phyloP scores from a whole-genome alignment of 1,140 invertebrate genomes.

The Ostrea edulis region DNA sequence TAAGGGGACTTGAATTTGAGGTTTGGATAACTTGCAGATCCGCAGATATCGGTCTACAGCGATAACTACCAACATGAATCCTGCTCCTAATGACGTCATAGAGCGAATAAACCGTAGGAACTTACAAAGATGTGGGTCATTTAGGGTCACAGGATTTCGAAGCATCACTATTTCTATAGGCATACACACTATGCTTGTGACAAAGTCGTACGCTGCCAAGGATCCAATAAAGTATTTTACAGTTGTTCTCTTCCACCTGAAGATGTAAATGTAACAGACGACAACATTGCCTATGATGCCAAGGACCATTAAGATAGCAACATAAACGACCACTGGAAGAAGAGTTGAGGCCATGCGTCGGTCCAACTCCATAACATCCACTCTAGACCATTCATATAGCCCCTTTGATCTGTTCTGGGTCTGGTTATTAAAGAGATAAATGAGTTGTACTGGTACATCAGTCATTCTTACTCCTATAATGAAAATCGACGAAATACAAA shows the following conservation, averaged over 20 bases:
- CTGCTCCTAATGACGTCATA: slow-evolving; percentile 51
- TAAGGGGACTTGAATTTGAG: slow-evolving; percentile 2
- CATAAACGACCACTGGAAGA: slow-evolving; percentile 43
- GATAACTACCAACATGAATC: slow-evolving; percentile 48
- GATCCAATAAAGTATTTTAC: slow-evolving; percentile 56
- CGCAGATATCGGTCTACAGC: slow-evolving; percentile 51
- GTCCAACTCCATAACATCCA: background rate
- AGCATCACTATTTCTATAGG: slow-evolving; percentile 55
- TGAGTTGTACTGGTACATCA: background rate
- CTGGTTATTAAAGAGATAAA: background rate
- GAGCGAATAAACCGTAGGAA: slow-evolving; percentile 51
- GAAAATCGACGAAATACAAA: background rate
- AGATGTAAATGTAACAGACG: slow-evolving; percentile 51
- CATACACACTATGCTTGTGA: slow-evolving; percentile 52
- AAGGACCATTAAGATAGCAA: slow-evolving; percentile 45
- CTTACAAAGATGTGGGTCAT: slow-evolving; percentile 44
- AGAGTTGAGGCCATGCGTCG: background rate
- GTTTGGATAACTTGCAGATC: slow-evolving; percentile 44
- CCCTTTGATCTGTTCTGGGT: background rate
- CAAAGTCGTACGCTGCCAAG: slow-evolving; percentile 45
- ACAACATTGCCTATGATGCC: slow-evolving; percentile 52
- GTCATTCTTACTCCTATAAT: background rate
- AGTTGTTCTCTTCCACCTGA: slow-evolving; percentile 50
- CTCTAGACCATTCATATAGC: background rate
- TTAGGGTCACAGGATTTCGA: slow-evolving; percentile 40